phyloP scores from a whole-genome alignment of 2,113 vertebrate genomes.

The Nothocercus julius region DNA sequence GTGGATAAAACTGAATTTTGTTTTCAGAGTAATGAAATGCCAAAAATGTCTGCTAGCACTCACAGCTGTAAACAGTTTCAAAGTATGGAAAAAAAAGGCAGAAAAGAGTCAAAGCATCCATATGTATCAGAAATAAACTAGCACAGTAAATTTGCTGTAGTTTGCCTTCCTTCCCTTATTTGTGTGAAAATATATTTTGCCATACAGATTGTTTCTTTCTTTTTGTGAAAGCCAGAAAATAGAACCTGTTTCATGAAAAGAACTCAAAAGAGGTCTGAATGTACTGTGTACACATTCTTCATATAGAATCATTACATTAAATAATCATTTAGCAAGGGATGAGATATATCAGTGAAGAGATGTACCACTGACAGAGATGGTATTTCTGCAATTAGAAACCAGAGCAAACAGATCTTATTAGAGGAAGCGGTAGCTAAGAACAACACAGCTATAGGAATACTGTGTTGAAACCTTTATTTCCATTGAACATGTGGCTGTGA shows the following conservation, averaged over 20 bases:
- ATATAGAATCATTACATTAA: background rate
- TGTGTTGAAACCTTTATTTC: background rate
- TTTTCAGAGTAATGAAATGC: background rate
- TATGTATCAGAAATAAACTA: slow-evolving; percentile 34
- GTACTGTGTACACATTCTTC: background rate
- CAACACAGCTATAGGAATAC: background rate
- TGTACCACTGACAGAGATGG: background rate
- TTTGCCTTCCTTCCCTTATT: background rate
- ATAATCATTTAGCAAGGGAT: background rate
- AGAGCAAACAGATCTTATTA: background rate
- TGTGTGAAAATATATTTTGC: background rate
- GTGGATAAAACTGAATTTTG: background rate
- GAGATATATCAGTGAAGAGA: background rate
- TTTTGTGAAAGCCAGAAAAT: background rate
- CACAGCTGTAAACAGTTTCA: slow-evolving; percentile 4
- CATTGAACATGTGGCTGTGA: fast-evolving
- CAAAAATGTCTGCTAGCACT: background rate
- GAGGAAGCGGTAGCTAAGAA: background rate
- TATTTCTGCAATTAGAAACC: background rate
- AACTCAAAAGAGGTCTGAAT: background rate
- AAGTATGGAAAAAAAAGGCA: background rate
- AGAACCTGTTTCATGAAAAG: background rate
- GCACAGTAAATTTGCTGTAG: background rate
- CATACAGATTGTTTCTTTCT: background rate
- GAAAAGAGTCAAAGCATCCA: background rate